These are phyloP conservation scores for Chaenogobius annularis DNA, from an alignment of 2,113 vertebrate species.

Conservation along the genomic window DNA sequence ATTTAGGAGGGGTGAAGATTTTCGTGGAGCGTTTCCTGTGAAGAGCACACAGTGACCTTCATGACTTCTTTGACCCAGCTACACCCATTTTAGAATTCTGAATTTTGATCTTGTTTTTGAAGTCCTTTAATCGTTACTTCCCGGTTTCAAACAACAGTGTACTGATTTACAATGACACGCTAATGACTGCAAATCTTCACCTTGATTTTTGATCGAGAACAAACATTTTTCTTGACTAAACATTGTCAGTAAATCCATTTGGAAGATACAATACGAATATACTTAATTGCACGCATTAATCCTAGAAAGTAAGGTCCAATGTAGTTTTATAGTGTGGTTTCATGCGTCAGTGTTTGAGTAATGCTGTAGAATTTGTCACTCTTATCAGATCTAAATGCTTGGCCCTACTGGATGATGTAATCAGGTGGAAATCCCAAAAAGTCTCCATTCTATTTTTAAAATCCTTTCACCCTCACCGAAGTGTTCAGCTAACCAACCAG, in stretches of 20 bases:
- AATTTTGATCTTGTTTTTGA: neutral
- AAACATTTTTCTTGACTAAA: neutral
- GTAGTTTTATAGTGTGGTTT: neutral
- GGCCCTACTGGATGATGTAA: neutral
- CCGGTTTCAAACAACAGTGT: neutral
- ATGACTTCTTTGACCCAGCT: slow-evolving; percentile 26
- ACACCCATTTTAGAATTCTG: neutral
- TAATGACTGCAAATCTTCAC: neutral
- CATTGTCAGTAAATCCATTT: neutral
- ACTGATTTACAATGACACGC: neutral
- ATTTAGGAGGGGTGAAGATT: slow-evolving; percentile 16
- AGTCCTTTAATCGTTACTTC: neutral
- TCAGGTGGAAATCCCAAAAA: neutral
- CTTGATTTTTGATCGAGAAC: neutral
- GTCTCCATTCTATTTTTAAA: no score
- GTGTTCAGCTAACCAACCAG: no score
- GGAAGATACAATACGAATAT: neutral
- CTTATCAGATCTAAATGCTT: neutral
- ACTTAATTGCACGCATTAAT: neutral
- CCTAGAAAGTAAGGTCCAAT: neutral
- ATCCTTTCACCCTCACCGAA: no score
- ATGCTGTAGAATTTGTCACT: neutral
- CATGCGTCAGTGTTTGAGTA: neutral
- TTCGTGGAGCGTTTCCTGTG: neutral
- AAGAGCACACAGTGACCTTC: slow-evolving; percentile 23